phyloP scores from a whole-genome alignment of 2,113 vertebrate genomes.

The Oncorhynchus keta region DNA sequence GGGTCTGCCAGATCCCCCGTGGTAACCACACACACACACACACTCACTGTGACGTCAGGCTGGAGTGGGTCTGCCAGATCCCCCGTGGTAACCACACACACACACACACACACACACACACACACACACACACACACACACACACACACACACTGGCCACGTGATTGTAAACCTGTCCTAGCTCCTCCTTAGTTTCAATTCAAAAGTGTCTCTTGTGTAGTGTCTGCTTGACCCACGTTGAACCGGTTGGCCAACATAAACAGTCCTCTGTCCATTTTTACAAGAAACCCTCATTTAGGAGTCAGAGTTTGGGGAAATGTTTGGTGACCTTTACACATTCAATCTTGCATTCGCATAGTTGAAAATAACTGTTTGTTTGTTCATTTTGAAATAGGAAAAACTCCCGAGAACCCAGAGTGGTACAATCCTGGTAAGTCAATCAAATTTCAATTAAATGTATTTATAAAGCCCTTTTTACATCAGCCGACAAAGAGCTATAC shows the following conservation, averaged over 20 bases:
- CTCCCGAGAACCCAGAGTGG: slow-evolving; percentile 83
- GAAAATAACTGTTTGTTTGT: neutral
- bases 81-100: slow-evolving; percentile 77
- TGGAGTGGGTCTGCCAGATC: slow-evolving; percentile 96
- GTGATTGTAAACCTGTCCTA: neutral
- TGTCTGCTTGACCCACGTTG: neutral
- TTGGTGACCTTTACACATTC: too few relatives aligned
- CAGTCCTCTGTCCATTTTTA: neutral
- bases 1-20: slow-evolving; percentile 92
- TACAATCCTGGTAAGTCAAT: slow-evolving; percentile 84
- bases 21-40: slow-evolving; percentile 70
- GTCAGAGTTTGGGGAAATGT: neutral
- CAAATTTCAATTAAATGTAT: too few relatives aligned
- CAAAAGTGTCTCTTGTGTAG: neutral
- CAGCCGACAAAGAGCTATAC: too few relatives aligned
- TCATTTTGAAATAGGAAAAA: slow-evolving; percentile 72
- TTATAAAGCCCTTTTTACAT: too few relatives aligned
- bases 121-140: neutral
- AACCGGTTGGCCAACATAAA: neutral
- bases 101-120: neutral
- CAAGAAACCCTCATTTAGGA: neutral
- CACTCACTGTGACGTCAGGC: slow-evolving; percentile 80
- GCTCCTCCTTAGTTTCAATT: neutral
- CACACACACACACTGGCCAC: neutral
- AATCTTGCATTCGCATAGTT: neutral